These are phyloP conservation scores for Macropis europaea DNA, from an alignment of 2,888 invertebrate genomes.

Conservation along the genomic window DNA sequence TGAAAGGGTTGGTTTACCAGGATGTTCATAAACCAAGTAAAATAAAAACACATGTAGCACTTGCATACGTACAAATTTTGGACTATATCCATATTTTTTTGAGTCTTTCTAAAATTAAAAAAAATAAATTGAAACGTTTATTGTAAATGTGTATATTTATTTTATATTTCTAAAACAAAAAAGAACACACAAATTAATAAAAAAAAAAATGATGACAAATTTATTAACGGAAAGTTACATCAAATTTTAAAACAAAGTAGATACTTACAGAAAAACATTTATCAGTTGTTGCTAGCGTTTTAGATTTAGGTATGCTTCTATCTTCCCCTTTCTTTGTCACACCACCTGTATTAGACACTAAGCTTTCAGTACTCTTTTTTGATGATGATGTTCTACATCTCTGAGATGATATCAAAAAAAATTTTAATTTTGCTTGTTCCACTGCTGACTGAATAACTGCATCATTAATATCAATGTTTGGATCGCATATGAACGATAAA, in stretches of 20 bases:
- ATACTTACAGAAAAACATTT: conserved; percentile 55
- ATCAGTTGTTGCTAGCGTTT: background rate
- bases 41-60: conserved; percentile 86
- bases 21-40: conserved; percentile 85
- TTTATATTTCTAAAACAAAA: too few species aligned
- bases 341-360: background rate
- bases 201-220: too few species aligned
- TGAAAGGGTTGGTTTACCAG: conserved; percentile 71
- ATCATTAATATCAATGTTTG: conserved; percentile 80
- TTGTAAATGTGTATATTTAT: background rate
- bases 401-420: conserved; percentile 72
- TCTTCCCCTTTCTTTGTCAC: background rate
- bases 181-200: too few species aligned
- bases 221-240: too few species aligned
- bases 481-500: conserved; percentile 82
- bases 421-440: conserved; percentile 84
- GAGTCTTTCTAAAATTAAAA: conserved; percentile 71
- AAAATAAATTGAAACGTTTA: background rate
- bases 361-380: conserved; percentile 22
- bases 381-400: conserved; percentile 12
- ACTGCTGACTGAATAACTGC: conserved; percentile 82
- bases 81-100: conserved; percentile 81
- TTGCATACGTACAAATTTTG: conserved; percentile 86
- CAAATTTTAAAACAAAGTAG: background rate
- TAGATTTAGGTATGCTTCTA: background rate